phyloP scores from a whole-genome alignment of 2,113 vertebrate genomes.

The Dinomys branickii region DNA sequence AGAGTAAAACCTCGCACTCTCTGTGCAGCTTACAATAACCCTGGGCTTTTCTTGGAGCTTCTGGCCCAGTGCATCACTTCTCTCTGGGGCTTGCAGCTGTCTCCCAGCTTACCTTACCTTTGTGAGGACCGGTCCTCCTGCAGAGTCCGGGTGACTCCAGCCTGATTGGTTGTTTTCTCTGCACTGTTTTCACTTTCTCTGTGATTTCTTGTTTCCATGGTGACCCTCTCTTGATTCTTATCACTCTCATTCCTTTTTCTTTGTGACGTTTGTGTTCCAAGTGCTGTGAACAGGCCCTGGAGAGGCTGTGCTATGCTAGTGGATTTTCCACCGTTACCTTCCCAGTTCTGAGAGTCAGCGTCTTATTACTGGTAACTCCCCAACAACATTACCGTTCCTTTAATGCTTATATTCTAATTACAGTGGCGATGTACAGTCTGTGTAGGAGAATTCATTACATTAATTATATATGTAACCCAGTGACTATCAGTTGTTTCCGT shows the following conservation, averaged over 20 bases:
- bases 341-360: too few species aligned
- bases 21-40: background rate
- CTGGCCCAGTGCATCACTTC: too few species aligned
- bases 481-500: background rate
- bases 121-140: background rate
- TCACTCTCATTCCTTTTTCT: too few species aligned
- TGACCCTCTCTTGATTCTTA: too few species aligned
- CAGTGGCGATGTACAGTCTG: background rate
- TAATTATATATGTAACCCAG: background rate
- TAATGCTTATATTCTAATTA: background rate
- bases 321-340: too few species aligned
- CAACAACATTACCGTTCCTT: background rate
- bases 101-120: background rate
- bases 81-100: background rate
- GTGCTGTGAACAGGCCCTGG: too few species aligned
- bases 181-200: too few species aligned
- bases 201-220: too few species aligned
- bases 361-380: background rate
- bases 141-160: background rate
- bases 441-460: background rate
- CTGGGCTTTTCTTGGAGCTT: background rate
- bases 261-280: too few species aligned
- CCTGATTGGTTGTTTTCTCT: too few species aligned
- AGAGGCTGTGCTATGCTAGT: too few species aligned
- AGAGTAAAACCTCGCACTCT: background rate